Evolutionary conservation across 2,888 invertebrate species (phyloP).

Genomic region (Pecten maximus): DNA sequence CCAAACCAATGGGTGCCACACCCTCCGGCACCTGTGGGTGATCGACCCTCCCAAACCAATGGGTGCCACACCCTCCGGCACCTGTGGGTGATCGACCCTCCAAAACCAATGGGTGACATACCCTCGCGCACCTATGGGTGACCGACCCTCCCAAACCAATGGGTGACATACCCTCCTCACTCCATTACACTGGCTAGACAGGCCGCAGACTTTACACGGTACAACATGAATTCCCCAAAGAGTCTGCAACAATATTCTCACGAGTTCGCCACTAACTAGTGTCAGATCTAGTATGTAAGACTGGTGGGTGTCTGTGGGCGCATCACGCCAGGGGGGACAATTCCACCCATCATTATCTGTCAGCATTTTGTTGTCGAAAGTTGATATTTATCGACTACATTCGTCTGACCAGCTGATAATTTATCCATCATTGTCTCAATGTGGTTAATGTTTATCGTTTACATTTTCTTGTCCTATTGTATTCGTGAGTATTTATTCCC

Average conservation of each 20-base stretch:
- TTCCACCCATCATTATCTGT: background rate
- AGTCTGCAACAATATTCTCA: background rate
- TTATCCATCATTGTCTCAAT: background rate
- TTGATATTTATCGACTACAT: background rate
- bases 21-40: too few species aligned
- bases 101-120: too few species aligned
- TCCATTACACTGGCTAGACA: background rate
- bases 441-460: background rate
- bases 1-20: too few species aligned
- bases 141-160: too few species aligned
- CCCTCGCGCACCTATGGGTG: too few species aligned
- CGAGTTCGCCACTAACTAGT: background rate
- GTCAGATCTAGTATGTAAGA: background rate
- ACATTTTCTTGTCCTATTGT: background rate
- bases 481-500: background rate
- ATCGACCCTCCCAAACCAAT: too few species aligned
- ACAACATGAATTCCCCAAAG: background rate
- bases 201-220: background rate
- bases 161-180: too few species aligned
- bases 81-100: too few species aligned
- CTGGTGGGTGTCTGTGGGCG: background rate
- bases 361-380: background rate
- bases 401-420: constrained; percentile 24
- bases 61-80: too few species aligned
- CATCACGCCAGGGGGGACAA: background rate